Evolutionary conservation across 2,113 vertebrate genomes (phyloP), one percentile per base, ranked within the genome.

Genomic region (Rhombomys opimus): DNA sequence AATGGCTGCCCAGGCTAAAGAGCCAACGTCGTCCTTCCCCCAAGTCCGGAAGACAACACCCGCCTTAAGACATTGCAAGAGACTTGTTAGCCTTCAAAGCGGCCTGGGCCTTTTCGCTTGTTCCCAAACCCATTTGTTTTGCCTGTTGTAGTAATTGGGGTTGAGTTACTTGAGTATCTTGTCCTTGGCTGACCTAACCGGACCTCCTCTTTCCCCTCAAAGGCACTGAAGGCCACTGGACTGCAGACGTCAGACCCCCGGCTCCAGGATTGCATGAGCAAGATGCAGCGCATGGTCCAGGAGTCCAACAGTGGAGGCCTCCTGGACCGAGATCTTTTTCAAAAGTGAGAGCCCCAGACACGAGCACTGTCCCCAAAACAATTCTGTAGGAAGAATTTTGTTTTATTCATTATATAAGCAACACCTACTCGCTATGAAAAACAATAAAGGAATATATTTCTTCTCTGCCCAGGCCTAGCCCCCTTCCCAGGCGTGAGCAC

Each of bases 241-340:
- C 98, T 99, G 27, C 98, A 99, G 61, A 98, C 99, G 0, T 99
- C 99, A 54, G 99, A 99, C 97, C 99, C 99, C 46, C 98, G 99
- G 27, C 98, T 99, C 38, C 98, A 98, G 87, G 99, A 99, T 90
- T 98, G 99, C 97, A 99, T 99, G 98, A 98, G 97, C 59, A 98
- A 98, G 85, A 98, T 99, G 59, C 98, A 97, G 1, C 93, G 57
- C 7, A 98, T 98, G 14, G 97, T 98, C 73, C 98, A 91, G 46
- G 98, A 99, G 7, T 99, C 99, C 50, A 96, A 95, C 14, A 97
- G 97, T 12, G 99, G 99, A 32, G 98, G 98, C 95, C 98, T 98
- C 97, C 98, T 99, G 98, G 99, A 99, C 97, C 98, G 98, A 89
- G 98, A 99, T 27, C 98, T 99, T 59, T 99, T 99, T 97, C 98